phyloP scores from a whole-genome alignment of 2,888 invertebrate genomes.

The Oscheius onirici region DNA sequence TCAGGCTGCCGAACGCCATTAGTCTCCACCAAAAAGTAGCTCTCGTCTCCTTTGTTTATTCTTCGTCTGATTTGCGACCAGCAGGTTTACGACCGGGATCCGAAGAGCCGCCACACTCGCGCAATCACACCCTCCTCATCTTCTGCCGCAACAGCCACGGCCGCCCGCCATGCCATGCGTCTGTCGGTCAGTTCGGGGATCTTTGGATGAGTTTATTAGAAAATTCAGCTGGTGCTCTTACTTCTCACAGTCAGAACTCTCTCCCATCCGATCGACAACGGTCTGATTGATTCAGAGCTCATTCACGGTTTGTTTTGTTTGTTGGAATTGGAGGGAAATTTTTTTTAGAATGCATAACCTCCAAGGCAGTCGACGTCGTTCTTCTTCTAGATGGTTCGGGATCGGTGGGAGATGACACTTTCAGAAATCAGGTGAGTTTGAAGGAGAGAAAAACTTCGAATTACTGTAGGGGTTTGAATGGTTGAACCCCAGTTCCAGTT shows the following conservation, averaged over 20 bases:
- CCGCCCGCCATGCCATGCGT: constrained; percentile 28
- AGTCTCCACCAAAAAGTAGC: no score
- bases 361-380: constrained; percentile 72
- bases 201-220: no score
- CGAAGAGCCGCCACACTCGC: constrained; percentile 22
- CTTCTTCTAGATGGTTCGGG: constrained; percentile 73
- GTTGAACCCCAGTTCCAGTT: no score
- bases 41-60: constrained; percentile 15
- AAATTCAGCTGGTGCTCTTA: constrained; percentile 17
- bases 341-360: constrained; percentile 61
- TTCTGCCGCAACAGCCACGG: constrained; percentile 10
- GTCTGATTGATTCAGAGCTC: constrained; percentile 67
- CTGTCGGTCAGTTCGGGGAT: constrained; percentile 15
- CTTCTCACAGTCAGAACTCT: not conserved
- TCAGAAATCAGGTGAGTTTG: constrained; percentile 53
- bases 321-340: not conserved
- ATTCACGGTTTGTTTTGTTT: constrained; percentile 57
- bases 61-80: constrained; percentile 20
- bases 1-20: no score
- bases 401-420: constrained; percentile 71
- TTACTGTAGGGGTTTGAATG: no score
- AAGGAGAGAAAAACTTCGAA: no score
- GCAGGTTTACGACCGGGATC: constrained; percentile 26
- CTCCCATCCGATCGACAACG: constrained; percentile 65
- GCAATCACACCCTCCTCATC: constrained; percentile 1